Percentiles rank a stretch among this genome's conserved stretches.
Conservation (phyloP, 2,113 vertebrate species). For the Smithornis capensis region DNA sequence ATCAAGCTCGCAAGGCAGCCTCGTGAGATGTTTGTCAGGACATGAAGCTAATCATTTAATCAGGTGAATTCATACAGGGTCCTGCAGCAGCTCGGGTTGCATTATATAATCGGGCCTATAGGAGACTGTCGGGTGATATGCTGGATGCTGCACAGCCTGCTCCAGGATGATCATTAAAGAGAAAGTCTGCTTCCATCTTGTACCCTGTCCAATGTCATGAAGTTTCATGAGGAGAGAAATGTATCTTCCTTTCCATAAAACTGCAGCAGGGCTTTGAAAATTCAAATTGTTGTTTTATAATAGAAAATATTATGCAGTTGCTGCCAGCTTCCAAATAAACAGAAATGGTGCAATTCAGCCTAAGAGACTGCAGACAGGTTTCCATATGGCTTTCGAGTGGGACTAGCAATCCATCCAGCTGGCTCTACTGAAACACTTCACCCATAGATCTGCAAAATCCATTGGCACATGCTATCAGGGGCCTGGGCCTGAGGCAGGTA, state of each 20-base stretch:
- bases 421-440: neutral
- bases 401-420: neutral
- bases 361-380: neutral
- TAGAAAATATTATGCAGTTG: neutral
- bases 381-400: fast-evolving
- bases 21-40: constrained; percentile 44
- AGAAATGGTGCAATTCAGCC: neutral
- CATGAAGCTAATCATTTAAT: constrained; percentile 57
- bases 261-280: neutral
- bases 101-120: neutral
- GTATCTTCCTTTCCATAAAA: neutral
- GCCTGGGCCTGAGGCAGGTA: neutral
- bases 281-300: neutral
- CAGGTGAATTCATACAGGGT: constrained; percentile 30
- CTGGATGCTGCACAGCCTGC: neutral
- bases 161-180: constrained; percentile 1
- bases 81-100: neutral
- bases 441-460: neutral
- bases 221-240: neutral
- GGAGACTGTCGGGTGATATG: neutral
- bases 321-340: neutral
- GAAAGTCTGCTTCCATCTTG: neutral
- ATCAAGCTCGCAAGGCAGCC: neutral
- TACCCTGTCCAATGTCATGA: neutral
- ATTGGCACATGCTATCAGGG: neutral